Percentiles rank a stretch among this genome's conserved stretches.
Evolutionary conservation across 2,113 vertebrate genomes (phyloP).

Genomic region (Myanophis thanlyinensis): DNA sequence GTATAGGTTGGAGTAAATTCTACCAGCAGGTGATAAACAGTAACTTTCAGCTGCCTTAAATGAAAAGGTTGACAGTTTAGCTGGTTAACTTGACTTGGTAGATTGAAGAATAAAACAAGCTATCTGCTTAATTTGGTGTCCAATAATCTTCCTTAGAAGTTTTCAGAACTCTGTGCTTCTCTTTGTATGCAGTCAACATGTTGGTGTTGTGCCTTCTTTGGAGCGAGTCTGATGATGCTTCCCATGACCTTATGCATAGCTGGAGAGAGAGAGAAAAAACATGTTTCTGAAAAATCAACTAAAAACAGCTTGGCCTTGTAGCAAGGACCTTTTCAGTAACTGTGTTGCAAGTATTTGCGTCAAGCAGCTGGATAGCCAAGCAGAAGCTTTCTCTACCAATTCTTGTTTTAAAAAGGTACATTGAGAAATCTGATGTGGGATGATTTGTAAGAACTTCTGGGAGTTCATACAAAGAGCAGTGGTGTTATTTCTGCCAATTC

Average conservation of each 20-base stretch:
- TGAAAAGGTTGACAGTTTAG: neutral
- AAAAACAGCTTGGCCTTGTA: slow-evolving; percentile 52
- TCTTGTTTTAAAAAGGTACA: neutral
- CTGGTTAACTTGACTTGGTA: neutral
- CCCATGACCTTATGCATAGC: slow-evolving; percentile 63
- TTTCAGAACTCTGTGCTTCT: slow-evolving; percentile 20
- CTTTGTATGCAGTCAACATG: slow-evolving; percentile 42
- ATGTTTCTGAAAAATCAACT: neutral
- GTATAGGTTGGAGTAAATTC: neutral
- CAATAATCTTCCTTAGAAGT: slow-evolving; percentile 6
- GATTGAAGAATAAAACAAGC: neutral
- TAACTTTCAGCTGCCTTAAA: neutral
- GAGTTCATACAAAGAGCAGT: slow-evolving; percentile 24
- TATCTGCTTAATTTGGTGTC: neutral
- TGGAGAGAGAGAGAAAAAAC: slow-evolving; percentile 29
- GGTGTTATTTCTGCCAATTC: slow-evolving; percentile 12
- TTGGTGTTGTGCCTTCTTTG: slow-evolving; percentile 52
- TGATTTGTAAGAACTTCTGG: slow-evolving; percentile 32
- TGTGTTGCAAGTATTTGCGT: slow-evolving; percentile 55
- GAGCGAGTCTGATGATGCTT: slow-evolving; percentile 47
- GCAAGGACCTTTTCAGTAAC: slow-evolving; percentile 19
- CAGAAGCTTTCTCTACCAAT: neutral
- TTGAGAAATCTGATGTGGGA: slow-evolving; percentile 5
- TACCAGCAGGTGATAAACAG: neutral
- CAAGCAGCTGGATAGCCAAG: slow-evolving; percentile 37